These are phyloP conservation scores for Danio albolineatus DNA, from an alignment of 2,797 vertebrate species.

Conservation along the genomic window DNA sequence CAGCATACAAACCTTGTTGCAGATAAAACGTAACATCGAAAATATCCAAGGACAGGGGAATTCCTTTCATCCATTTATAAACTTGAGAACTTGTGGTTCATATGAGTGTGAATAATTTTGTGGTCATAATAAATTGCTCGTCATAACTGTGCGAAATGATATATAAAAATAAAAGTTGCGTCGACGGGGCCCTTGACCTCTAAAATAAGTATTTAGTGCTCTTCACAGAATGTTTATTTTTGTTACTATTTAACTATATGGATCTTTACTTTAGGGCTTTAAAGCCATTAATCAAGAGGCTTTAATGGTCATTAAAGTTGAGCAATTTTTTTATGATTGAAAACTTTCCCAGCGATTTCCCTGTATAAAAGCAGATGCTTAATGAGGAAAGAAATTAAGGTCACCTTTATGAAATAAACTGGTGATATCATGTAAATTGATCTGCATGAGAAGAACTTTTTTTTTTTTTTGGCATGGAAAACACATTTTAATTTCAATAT, in stretches of 20 bases:
- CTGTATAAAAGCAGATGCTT: background rate
- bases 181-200: background rate
- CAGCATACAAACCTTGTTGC: background rate
- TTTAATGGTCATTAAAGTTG: slow-evolving; percentile 22
- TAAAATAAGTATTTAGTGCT: background rate
- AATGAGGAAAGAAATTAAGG: background rate
- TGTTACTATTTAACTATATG: slow-evolving; percentile 36
- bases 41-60: background rate
- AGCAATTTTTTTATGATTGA: slow-evolving; percentile 10
- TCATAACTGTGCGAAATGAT: background rate
- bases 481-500: no score
- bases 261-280: slow-evolving; percentile 28
- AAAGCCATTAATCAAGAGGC: slow-evolving; percentile 19
- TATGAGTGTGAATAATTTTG: background rate
- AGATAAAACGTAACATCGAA: background rate
- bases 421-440: background rate
- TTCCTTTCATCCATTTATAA: background rate
- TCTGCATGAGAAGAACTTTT: background rate
- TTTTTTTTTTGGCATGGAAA: no score
- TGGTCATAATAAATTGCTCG: background rate
- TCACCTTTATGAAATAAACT: background rate
- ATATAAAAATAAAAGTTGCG: background rate
- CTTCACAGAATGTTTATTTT: background rate
- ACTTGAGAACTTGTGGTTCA: background rate
- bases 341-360: background rate